phyloP scores from a whole-genome alignment of 2,888 invertebrate species.

The Drosophila quinaria region DNA sequence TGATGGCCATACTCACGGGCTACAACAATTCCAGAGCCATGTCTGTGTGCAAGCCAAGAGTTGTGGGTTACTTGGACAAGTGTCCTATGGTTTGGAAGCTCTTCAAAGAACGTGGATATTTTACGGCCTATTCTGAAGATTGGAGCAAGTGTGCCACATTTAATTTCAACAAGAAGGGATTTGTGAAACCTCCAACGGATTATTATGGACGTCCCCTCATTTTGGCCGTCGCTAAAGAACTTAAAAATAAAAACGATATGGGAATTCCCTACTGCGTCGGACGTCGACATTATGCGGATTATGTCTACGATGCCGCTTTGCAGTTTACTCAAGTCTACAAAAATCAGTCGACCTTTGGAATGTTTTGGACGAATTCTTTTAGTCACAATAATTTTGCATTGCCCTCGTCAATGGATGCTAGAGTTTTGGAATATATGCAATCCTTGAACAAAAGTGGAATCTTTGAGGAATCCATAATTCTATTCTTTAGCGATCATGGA shows the following conservation, averaged over 20 bases:
- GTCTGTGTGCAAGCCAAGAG: constrained; percentile 86
- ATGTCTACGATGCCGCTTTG: constrained; percentile 89
- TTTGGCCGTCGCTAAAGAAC: constrained; percentile 88
- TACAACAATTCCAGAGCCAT: constrained; percentile 86
- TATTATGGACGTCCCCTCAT: constrained; percentile 92
- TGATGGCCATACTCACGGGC: constrained; percentile 93
- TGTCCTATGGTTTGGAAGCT: constrained; percentile 92
- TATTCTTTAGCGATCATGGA: constrained; percentile 93
- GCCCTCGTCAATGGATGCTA: constrained; percentile 89
- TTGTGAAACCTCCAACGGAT: constrained; percentile 91
- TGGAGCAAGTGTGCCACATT: constrained; percentile 89
- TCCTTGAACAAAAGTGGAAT: constrained; percentile 87
- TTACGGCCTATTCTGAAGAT: constrained; percentile 93
- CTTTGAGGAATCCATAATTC: constrained; percentile 88
- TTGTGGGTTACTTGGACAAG: constrained; percentile 88
- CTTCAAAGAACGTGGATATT: constrained; percentile 90
- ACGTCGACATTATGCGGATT: constrained; percentile 88
- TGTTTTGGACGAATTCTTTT: constrained; percentile 92
- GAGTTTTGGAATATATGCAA: constrained; percentile 88
- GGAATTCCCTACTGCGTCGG: constrained; percentile 88
- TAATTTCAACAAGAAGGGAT: constrained; percentile 90
- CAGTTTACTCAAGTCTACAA: constrained; percentile 89
- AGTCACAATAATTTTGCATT: constrained; percentile 90
- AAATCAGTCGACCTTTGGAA: constrained; percentile 89
- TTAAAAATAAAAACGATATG: constrained; percentile 85